These are phyloP conservation scores for Lonchura striata DNA, from an alignment of 2,113 vertebrate genomes.

Conservation along the genomic window DNA sequence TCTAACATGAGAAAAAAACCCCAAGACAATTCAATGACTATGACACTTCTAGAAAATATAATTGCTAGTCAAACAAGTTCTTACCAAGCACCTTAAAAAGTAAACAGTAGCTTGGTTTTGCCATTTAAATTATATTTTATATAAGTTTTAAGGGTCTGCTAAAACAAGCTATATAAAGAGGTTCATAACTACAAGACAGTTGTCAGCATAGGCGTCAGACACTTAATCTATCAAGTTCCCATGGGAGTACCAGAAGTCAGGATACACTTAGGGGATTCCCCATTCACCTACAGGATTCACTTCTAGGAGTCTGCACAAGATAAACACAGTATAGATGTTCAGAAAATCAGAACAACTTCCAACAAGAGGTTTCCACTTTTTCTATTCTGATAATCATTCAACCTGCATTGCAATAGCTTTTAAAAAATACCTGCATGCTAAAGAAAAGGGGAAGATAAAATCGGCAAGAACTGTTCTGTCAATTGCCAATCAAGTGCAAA, in stretches of 20 bases:
- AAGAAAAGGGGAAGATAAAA: not conserved
- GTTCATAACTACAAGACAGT: not conserved
- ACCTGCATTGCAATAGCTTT: not conserved
- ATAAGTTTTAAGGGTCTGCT: not conserved
- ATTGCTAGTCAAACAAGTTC: not conserved
- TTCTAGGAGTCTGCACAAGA: rapidly evolving
- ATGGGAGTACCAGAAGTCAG: not conserved
- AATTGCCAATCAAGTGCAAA: not conserved
- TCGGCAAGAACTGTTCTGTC: not conserved
- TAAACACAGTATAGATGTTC: not conserved
- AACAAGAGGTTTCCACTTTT: not conserved
- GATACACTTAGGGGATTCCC: not conserved
- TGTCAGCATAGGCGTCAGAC: not conserved
- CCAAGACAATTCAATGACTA: not conserved
- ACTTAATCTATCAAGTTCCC: not conserved
- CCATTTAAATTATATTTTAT: not conserved
- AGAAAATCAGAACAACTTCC: not conserved
- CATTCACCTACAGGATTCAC: not conserved
- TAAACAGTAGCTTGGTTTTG: not conserved
- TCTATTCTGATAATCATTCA: not conserved
- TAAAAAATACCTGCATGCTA: not conserved
- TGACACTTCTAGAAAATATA: not conserved
- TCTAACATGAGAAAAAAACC: not conserved
- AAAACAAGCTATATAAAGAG: not conserved
- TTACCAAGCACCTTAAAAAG: not conserved